These are phyloP conservation scores for Catagonus wagneri DNA, from an alignment of 2,113 vertebrate species.

Conservation along the genomic window DNA sequence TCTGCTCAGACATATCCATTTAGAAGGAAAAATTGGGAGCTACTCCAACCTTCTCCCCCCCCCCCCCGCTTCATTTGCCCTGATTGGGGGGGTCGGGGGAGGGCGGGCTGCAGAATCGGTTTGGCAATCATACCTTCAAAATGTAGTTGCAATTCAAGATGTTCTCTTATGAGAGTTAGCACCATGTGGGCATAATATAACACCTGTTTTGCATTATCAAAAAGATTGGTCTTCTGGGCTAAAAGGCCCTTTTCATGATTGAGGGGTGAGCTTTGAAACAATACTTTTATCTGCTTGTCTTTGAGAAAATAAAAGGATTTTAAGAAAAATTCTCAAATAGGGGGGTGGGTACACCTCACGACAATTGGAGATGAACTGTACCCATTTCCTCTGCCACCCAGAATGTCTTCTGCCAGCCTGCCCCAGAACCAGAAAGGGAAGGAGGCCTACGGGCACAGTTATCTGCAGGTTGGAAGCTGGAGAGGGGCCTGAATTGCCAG, in stretches of 20 bases:
- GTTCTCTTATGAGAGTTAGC: slow-evolving; percentile 57
- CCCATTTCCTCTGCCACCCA: slow-evolving; percentile 55
- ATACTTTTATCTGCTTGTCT: slow-evolving; percentile 70
- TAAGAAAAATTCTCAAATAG: slow-evolving; percentile 70
- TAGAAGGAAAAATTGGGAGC: background rate
- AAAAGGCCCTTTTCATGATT: slow-evolving; percentile 37
- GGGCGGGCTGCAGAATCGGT: background rate
- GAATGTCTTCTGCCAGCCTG: slow-evolving; percentile 44
- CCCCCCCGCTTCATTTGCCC: background rate
- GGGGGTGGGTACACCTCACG: slow-evolving; percentile 74
- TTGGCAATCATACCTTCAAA: slow-evolving; percentile 50
- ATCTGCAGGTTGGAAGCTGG: slow-evolving; percentile 76
- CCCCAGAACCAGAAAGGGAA: slow-evolving; percentile 64
- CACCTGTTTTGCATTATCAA: slow-evolving; percentile 54
- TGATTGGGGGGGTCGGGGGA: background rate
- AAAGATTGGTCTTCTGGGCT: slow-evolving; percentile 55
- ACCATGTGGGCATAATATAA: background rate
- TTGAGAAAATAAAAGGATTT: slow-evolving; percentile 72
- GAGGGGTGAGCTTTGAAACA: slow-evolving; percentile 54
- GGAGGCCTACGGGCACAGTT: slow-evolving; percentile 76
- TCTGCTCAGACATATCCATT: slow-evolving; percentile 55
- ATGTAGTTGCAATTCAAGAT: slow-evolving; percentile 63
- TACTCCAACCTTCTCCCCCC: background rate
- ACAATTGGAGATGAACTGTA: slow-evolving; percentile 76
- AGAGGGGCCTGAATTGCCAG: slow-evolving; percentile 84